Conservation (phyloP, 2,797 vertebrate species). For the Hippocampus kuda region DNA sequence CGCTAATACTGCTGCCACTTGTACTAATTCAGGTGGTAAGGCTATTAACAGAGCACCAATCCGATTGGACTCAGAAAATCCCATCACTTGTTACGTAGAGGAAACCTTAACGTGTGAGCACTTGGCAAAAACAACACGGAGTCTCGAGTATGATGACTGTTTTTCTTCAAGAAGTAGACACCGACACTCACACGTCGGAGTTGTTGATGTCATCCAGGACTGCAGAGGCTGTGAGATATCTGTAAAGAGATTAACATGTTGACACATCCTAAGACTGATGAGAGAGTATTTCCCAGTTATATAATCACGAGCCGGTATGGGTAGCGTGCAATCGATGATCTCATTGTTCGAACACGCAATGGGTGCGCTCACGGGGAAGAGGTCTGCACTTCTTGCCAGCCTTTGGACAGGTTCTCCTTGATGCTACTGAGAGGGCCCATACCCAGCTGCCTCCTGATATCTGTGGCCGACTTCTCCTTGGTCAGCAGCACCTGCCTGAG, state of each 20-base stretch:
- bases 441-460: conserved; percentile 85
- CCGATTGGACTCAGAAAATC: conserved; percentile 54
- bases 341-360: background rate
- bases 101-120: conserved; percentile 26
- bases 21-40: conserved; percentile 47
- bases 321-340: background rate
- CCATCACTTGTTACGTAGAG: conserved; percentile 50
- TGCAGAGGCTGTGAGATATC: conserved; percentile 77
- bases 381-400: conserved; percentile 90
- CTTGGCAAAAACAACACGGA: conserved; percentile 7
- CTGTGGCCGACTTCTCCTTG: conserved; percentile 83
- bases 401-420: conserved; percentile 81
- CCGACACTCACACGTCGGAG: conserved; percentile 70
- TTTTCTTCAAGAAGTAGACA: background rate
- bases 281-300: conserved; percentile 30
- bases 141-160: background rate
- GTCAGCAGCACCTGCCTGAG: conserved; percentile 83
- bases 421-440: conserved; percentile 77
- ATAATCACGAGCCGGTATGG: conserved; percentile 24
- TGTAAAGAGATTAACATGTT: conserved; percentile 54
- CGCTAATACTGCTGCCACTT: conserved; percentile 29
- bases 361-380: conserved; percentile 78
- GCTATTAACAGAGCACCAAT: conserved; percentile 55
- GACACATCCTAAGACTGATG: conserved; percentile 3
- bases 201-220: conserved; percentile 80